These are phyloP conservation scores for Adoxophyes honmai DNA, from an alignment of 1,140 invertebrate species.

Conservation along the genomic window DNA sequence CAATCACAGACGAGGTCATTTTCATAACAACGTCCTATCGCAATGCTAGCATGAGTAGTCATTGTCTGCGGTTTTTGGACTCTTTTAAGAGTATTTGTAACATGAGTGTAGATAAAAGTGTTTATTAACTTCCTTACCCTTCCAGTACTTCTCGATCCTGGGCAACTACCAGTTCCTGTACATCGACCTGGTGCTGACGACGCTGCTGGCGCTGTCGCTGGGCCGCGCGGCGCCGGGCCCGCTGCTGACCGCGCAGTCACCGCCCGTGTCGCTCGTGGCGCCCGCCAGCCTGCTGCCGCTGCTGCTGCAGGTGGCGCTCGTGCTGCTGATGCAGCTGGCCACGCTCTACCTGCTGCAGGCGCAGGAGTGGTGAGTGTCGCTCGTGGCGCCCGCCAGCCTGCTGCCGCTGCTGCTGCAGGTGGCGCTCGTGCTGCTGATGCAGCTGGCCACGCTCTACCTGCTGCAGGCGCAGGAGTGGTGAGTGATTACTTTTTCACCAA, in stretches of 20 bases:
- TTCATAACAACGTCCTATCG: no score
- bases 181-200: conserved; percentile 91
- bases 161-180: conserved; percentile 91
- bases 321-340: conserved; percentile 69
- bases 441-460: conserved; percentile 69
- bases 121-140: no score
- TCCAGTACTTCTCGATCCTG: conserved; percentile 81
- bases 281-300: conserved; percentile 79
- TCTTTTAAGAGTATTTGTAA: no score
- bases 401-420: conserved; percentile 80
- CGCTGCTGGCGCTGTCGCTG: conserved; percentile 87
- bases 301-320: conserved; percentile 76
- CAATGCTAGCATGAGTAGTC: no score
- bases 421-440: conserved; percentile 63
- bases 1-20: no score
- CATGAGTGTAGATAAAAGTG: no score
- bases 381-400: conserved; percentile 78
- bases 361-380: conserved; percentile 76
- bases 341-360: conserved; percentile 66
- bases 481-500: no score
- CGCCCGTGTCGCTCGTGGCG: conserved; percentile 79
- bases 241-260: conserved; percentile 77
- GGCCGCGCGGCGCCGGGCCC: conserved; percentile 82
- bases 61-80: no score
- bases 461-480: conserved; percentile 75